Base-by-base conservation (phyloP, 2,888 invertebrate species). In the Serrognathus titanus region DNA sequence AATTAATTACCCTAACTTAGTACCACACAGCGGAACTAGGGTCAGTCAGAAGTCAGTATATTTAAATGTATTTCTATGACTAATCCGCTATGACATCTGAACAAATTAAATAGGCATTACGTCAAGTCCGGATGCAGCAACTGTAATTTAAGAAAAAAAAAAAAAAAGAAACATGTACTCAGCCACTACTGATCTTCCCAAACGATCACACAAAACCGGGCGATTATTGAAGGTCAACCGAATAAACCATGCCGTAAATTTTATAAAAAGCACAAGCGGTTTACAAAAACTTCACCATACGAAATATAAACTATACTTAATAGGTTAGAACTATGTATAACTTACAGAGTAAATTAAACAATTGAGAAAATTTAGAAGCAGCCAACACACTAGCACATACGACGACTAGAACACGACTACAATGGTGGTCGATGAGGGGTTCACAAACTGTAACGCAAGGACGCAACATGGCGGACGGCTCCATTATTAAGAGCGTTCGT, bases 351-450 rank as follows among this genome's bases (percentile, higher is more conserved):
- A 70, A 64, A 70, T 70, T 64, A 65, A 70, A 69, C 69, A 71
- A 66, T 66, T 68, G 66, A 67, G 60, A 67, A 67, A 71, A 63
- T 62, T 65, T 71, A 69, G 65, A 55, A 61, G 67, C 69, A 71
- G 71, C 68, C 68, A 70, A 69, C 68, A 70, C 69, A 68, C 24
- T 31, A 67, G 67, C 63, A 69, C 69, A 66, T 60, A 61, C 66
- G 62, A 63, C 68, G 75, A 76, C 76, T 75, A 76, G 74, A 75
- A 65, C 75, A 75, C 74, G 76, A 76, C 74, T 75, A 73, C 70
- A 62, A 59, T 59, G 62, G 60, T 63, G 68, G 75, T 76, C 75
- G 72, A 76, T 77, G 72, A 66, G 73, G 72, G 71, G 71, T 71
- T 71, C 70, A 71, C 73, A 72, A 74, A 69, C 71, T 69, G 71